Evolutionary conservation across 2,888 invertebrate genomes (phyloP).

Genomic region (Dolichomitus sp.): DNA sequence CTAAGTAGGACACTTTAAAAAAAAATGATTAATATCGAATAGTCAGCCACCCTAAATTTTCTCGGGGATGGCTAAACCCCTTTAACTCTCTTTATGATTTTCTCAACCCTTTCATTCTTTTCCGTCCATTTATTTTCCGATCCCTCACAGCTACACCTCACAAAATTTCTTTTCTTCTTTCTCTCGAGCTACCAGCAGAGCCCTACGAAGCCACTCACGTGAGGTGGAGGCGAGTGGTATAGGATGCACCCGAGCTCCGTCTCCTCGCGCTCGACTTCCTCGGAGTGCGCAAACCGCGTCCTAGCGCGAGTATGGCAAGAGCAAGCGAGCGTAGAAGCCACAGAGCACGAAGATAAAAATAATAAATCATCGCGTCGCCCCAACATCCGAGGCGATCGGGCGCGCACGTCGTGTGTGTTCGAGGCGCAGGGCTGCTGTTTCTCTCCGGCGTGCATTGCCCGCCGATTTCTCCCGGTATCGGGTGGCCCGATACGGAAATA

Average conservation of each 20-base stretch:
- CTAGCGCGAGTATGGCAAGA: slow-evolving; percentile 55
- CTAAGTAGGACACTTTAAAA: too few species aligned
- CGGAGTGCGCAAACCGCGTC: slow-evolving; percentile 64
- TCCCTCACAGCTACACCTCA: slow-evolving; percentile 34
- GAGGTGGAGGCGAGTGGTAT: background rate
- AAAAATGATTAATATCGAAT: too few species aligned
- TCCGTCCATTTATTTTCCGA: slow-evolving; percentile 40
- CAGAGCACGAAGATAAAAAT: slow-evolving; percentile 80
- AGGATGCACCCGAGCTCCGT: slow-evolving; percentile 46
- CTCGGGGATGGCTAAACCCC: background rate
- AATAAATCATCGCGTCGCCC: slow-evolving; percentile 82
- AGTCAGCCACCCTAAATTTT: background rate
- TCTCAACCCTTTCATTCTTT: slow-evolving; percentile 1
- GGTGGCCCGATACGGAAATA: slow-evolving; percentile 82
- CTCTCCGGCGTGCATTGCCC: slow-evolving; percentile 31
- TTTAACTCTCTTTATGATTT: background rate
- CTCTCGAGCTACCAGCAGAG: slow-evolving; percentile 39
- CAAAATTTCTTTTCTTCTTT: slow-evolving; percentile 24
- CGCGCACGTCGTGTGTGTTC: slow-evolving; percentile 55
- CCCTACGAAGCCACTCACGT: background rate
- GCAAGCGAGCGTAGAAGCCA: slow-evolving; percentile 52
- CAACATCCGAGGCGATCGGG: slow-evolving; percentile 54
- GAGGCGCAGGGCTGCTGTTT: background rate
- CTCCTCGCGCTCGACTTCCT: slow-evolving; percentile 70
- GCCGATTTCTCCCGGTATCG: slow-evolving; percentile 66